Conservation (phyloP, 2,888 invertebrate species). For the Phania funesta region DNA sequence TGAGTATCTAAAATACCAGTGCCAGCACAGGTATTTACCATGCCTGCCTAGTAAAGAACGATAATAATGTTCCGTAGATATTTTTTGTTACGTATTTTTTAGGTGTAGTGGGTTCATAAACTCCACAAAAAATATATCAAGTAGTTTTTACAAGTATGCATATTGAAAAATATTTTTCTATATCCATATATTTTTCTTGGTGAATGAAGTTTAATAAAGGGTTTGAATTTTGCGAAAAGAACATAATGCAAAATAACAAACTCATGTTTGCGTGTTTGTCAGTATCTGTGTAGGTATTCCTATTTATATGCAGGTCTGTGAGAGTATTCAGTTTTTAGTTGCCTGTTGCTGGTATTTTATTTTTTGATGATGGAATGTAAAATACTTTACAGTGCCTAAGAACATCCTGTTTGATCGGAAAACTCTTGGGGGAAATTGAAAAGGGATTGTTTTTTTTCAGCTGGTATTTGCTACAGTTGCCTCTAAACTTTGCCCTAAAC, state of each 20-base stretch:
- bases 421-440: constrained; percentile 79
- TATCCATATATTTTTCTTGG: too few species aligned
- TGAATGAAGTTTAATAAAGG: not conserved
- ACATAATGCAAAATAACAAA: too few species aligned
- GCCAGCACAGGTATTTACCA: constrained; percentile 8
- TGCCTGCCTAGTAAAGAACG: constrained; percentile 29
- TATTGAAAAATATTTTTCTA: constrained; percentile 4
- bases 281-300: not conserved
- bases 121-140: not conserved
- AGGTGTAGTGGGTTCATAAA: not conserved
- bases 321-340: constrained; percentile 4
- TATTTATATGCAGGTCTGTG: not conserved
- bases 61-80: constrained; percentile 19
- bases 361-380: constrained; percentile 64
- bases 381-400: constrained; percentile 73
- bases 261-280: not conserved
- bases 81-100: not conserved
- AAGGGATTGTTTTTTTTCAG: constrained; percentile 68
- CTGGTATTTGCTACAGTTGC: constrained; percentile 30
- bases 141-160: constrained; percentile 11
- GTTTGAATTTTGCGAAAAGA: constrained; percentile 1
- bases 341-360: constrained; percentile 41
- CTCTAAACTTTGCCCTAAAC: not conserved
- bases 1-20: constrained; percentile 42
- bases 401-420: constrained; percentile 80